Evolutionary conservation across 2,888 invertebrate species (phyloP), one percentile per base, ranked within the genome.

Genomic region (Leptinotarsa peninsularis): DNA sequence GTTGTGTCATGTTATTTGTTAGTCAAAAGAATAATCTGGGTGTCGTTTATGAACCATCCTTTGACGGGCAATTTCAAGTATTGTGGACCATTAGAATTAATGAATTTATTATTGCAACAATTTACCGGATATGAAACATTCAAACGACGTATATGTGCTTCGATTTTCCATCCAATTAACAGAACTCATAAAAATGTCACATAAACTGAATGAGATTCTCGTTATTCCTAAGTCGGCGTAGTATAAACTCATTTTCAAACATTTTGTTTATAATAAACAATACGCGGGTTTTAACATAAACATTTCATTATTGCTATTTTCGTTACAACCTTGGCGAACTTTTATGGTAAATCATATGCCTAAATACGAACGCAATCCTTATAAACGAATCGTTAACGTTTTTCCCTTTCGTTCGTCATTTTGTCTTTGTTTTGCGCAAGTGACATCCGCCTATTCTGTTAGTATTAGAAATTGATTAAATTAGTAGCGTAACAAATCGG

Each of bases 251-350:
- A 49, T 66, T 49, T 70, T 58, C 50, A 63, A 54, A 74, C 70
- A 69, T 74, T 69, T 76, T 79, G 77, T 79, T 79, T 77, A 79
- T 79, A 76, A 72, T 78, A 78, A 78, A 76, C 72, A 78, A 76
- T 78, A 74, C 75, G 78, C 72, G 73, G 73, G 68, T 67, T 74
- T 60, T 72, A 74, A 75, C 75, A 75, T 74, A 75, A 76, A 79
- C 73, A 75, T 76, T 77, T 72, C 74, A 74, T 76, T 76, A 78
- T 78, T 76, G 69, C 78, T 79, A 78, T 76, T 75, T 79, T 74
- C 66, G 79, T 68, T 67, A 27, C 70, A 77, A 72, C 80, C 80
- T 80, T 80, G 76, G 66, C 67, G 72, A 71, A 73, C 78, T 63
- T 79, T 78, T 79, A 79, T 73, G 78, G 78, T 60, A 67, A 77